Percentiles rank a stretch among this genome's conserved stretches.
phyloP scores from a whole-genome alignment of 2,888 invertebrate species.

The Chrysodeixis includens region DNA sequence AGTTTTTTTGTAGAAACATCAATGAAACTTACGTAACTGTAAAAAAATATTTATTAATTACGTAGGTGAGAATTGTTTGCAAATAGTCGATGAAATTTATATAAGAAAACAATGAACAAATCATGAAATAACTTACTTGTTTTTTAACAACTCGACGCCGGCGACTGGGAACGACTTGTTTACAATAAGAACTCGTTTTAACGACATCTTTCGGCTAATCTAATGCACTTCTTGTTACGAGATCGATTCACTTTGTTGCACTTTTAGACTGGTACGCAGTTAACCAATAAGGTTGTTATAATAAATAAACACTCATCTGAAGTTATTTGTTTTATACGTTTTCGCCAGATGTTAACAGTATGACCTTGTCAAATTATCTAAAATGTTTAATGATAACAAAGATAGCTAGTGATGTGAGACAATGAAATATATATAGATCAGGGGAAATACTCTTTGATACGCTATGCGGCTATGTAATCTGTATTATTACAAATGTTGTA shows the following conservation, averaged over 20 bases:
- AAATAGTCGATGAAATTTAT: no score
- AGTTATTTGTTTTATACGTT: not conserved
- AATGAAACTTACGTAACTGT: no score
- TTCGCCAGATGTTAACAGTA: not conserved
- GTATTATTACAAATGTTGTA: not conserved
- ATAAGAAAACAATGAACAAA: not conserved
- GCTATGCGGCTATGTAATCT: not conserved
- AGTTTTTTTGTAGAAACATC: no score
- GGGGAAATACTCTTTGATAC: not conserved
- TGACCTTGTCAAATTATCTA: slow-evolving; percentile 4
- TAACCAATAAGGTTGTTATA: not conserved
- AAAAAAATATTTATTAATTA: no score
- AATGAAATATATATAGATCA: not conserved
- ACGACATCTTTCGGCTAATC: slow-evolving; percentile 65
- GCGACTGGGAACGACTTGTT: slow-evolving; percentile 76
- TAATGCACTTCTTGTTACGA: not conserved
- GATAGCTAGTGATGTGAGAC: slow-evolving; percentile 1
- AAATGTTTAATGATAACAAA: not conserved
- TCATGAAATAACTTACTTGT: slow-evolving; percentile 73
- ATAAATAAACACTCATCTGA: not conserved
- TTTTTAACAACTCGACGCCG: slow-evolving; percentile 75
- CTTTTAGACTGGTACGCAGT: not conserved
- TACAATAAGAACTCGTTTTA: slow-evolving; percentile 75
- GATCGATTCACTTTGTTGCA: not conserved
- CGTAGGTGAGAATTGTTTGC: no score